Percentiles rank a stretch among this genome's conserved stretches.
Evolutionary conservation across 2,113 vertebrate genomes (phyloP).

Genomic region (Cololabis saira): DNA sequence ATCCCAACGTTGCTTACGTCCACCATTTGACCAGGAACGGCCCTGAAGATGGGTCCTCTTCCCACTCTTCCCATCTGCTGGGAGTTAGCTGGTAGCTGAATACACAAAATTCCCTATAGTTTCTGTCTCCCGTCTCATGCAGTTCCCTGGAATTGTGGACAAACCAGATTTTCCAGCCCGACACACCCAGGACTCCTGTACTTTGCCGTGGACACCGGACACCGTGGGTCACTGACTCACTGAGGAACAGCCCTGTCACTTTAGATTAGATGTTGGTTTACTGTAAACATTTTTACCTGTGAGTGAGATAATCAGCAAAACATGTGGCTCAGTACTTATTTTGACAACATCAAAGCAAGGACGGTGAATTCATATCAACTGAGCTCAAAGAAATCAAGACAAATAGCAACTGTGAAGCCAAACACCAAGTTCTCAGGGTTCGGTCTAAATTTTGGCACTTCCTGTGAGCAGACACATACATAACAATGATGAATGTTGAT

Average conservation of each 20-base stretch:
- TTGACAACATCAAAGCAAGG: background rate
- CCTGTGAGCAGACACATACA: background rate
- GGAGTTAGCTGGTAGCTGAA: constrained; percentile 32
- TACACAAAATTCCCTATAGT: constrained; percentile 5
- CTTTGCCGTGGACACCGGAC: constrained; percentile 40
- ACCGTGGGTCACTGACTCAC: constrained; percentile 20
- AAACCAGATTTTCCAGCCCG: constrained; percentile 67
- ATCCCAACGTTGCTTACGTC: too few relatives aligned
- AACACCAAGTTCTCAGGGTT: background rate
- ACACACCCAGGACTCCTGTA: constrained; percentile 45
- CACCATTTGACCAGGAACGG: too few relatives aligned
- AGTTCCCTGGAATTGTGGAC: constrained; percentile 19
- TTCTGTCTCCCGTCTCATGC: background rate
- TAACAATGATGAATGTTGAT: constrained; percentile 4
- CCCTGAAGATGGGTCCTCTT: too few relatives aligned
- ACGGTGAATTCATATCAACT: background rate
- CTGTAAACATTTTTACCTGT: background rate
- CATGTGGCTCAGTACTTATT: background rate
- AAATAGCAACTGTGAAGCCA: background rate
- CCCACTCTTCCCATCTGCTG: background rate
- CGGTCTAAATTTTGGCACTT: background rate
- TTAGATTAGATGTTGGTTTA: background rate
- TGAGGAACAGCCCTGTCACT: constrained; percentile 3
- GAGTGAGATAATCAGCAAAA: background rate
- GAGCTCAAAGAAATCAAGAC: background rate